Conservation (phyloP, 2,888 invertebrate genomes). For the Apoda limacodes region DNA sequence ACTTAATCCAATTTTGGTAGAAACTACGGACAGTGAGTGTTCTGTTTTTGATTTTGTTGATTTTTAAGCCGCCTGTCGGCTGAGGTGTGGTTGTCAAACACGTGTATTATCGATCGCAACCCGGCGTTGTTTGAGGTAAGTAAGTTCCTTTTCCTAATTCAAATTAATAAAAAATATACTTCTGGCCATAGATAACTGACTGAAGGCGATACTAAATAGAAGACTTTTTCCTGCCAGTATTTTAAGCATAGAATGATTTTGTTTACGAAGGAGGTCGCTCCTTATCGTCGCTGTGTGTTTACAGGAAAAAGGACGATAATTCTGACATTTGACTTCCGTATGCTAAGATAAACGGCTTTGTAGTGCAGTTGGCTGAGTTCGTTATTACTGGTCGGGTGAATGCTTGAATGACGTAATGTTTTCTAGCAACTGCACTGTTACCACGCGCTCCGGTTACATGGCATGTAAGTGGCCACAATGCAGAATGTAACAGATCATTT, state of each 20-base stretch:
- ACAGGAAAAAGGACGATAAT: conserved; percentile 34
- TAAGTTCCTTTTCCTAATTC: conserved; percentile 23
- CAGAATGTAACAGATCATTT: not conserved
- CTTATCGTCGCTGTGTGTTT: conserved; percentile 14
- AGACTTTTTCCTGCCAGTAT: no score
- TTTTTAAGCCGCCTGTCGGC: conserved; percentile 30
- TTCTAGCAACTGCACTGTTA: conserved; percentile 25
- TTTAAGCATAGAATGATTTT: no score
- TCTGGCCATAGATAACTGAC: no score
- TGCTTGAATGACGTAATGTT: conserved; percentile 32
- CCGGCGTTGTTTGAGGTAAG: conserved; percentile 27
- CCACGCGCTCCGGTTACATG: conserved; percentile 23
- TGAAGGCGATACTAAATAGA: no score
- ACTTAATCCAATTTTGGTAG: conserved; percentile 24
- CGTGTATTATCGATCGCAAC: conserved; percentile 44
- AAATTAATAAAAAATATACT: conserved; percentile 1
- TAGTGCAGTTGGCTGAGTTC: conserved; percentile 9
- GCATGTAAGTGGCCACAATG: not conserved
- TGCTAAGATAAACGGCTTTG: conserved; percentile 36
- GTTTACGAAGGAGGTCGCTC: no score
- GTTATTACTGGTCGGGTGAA: conserved; percentile 23
- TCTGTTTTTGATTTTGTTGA: conserved; percentile 30
- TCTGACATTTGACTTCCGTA: conserved; percentile 29
- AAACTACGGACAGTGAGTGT: conserved; percentile 27
- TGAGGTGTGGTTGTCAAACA: conserved; percentile 33